These are phyloP conservation scores for Episyrphus balteatus DNA, from an alignment of 1,140 invertebrate species.

Conservation along the genomic window DNA sequence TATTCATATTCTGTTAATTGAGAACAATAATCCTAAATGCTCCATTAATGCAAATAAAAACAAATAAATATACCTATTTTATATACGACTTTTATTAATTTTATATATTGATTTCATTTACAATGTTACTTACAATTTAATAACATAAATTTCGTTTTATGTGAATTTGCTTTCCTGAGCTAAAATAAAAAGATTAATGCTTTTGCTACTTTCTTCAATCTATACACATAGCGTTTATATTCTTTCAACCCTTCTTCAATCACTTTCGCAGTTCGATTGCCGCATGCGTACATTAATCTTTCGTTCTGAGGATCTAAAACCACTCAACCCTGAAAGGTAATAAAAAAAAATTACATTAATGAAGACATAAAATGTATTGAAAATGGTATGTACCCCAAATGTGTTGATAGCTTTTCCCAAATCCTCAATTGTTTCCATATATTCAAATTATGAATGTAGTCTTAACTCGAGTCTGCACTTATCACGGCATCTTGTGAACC, in stretches of 20 bases:
- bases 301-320: conserved; percentile 99
- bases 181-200: no score
- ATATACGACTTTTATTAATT: no score
- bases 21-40: no score
- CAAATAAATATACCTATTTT: no score
- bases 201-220: conserved; percentile 52
- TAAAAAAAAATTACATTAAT: background rate
- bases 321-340: conserved; percentile 78
- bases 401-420: conserved; percentile 83
- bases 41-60: no score
- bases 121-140: no score
- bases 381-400: conserved; percentile 70
- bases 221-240: conserved; percentile 87
- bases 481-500: conserved; percentile 52
- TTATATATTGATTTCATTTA: no score
- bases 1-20: no score
- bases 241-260: conserved; percentile 96
- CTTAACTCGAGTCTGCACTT: conserved; percentile 58
- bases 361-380: no score
- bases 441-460: conserved; percentile 83
- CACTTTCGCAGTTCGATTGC: conserved; percentile 68
- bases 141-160: no score
- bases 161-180: no score
- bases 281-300: conserved; percentile 94
- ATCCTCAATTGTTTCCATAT: conserved; percentile 93